These are phyloP conservation scores for Urocitellus parryii DNA, from an alignment of 2,113 vertebrate species.

Conservation along the genomic window DNA sequence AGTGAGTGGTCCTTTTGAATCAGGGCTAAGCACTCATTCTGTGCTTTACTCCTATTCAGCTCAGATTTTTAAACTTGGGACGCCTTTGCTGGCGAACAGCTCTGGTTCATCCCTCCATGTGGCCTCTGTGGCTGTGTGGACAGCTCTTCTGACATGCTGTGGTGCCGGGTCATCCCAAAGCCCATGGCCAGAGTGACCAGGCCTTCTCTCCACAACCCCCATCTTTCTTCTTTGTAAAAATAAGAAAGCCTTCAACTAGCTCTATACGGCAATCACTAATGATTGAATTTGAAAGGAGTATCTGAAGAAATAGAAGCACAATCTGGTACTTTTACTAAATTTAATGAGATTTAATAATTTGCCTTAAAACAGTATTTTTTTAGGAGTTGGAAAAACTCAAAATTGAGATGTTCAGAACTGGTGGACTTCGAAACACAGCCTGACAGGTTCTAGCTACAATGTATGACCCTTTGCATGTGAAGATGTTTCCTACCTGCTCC, in stretches of 20 bases:
- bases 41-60: neutral
- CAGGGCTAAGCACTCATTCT: neutral
- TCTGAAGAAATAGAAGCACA: neutral
- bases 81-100: neutral
- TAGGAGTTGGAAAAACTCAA: neutral
- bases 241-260: neutral
- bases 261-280: neutral
- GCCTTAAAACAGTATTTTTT: neutral
- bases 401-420: neutral
- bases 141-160: accelerated
- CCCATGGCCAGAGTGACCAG: no score
- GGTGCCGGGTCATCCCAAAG: neutral
- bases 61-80: no score
- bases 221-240: neutral
- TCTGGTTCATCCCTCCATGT: neutral
- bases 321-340: neutral
- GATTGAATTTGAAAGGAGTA: neutral
- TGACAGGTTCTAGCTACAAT: neutral
- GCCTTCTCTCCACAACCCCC: neutral
- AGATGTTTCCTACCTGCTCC: neutral
- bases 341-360: neutral
- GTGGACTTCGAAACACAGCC: neutral
- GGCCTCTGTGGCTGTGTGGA: neutral
- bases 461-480: neutral
- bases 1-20: neutral